Percentiles rank a stretch among this genome's conserved stretches.
Conservation (phyloP, 1,140 invertebrate genomes). For the Drosophila leontia region DNA sequence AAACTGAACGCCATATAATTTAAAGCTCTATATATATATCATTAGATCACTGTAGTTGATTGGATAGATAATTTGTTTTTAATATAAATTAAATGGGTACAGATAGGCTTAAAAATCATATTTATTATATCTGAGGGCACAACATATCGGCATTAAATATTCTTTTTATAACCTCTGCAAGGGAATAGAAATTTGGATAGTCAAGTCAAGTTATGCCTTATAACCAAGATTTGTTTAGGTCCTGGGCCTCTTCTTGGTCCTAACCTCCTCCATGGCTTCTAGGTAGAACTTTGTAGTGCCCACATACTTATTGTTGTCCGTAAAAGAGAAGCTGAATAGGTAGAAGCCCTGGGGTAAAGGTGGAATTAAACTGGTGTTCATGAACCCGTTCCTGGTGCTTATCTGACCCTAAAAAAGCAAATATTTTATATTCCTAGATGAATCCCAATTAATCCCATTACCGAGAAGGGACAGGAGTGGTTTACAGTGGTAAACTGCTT, state of each 20-base stretch:
- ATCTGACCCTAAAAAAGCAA: constrained; percentile 27
- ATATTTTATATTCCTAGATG: neutral
- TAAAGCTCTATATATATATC: neutral
- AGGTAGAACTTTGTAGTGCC: constrained; percentile 24
- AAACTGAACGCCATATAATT: neutral
- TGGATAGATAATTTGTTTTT: neutral
- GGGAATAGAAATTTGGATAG: no score
- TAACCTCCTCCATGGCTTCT: constrained; percentile 24
- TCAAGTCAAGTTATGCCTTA: neutral
- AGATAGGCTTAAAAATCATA: neutral
- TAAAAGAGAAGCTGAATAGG: neutral
- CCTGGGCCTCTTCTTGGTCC: neutral
- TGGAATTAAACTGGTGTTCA: constrained; percentile 27
- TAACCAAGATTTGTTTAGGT: neutral
- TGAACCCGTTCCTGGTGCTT: neutral
- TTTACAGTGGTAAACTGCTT: constrained; percentile 39
- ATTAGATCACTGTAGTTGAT: neutral
- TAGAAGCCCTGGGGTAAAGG: constrained; percentile 28
- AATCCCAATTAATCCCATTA: neutral
- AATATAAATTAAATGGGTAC: neutral
- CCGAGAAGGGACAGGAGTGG: constrained; percentile 42
- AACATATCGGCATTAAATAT: no score
- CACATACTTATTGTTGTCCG: constrained; percentile 9
- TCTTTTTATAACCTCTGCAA: neutral
- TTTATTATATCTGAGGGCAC: neutral